Evolutionary conservation across 1,140 invertebrate species (phyloP).

Genomic region (Branchinecta lynchi): DNA sequence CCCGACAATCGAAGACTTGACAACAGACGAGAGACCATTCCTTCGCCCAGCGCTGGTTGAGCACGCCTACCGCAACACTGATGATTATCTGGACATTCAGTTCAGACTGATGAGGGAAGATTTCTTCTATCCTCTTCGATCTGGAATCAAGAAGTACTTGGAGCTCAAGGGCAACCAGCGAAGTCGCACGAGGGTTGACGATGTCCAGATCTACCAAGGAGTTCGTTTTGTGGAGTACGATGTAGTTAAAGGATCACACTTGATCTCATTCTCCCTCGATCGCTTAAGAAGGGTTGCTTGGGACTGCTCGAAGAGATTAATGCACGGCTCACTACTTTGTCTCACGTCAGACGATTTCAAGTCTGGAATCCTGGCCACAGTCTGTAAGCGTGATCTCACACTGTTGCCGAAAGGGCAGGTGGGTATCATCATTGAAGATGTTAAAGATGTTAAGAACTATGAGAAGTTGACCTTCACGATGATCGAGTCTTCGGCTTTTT

Average conservation of each 20-base stretch:
- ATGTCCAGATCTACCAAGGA: slow-evolving; percentile 19
- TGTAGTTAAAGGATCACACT: not conserved
- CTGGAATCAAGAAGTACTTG: slow-evolving; percentile 34
- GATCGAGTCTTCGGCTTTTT: slow-evolving; percentile 46
- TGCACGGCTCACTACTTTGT: slow-evolving; percentile 54
- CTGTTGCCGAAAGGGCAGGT: slow-evolving; percentile 22
- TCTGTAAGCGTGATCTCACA: slow-evolving; percentile 39
- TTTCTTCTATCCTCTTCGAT: slow-evolving; percentile 42
- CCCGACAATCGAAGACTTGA: slow-evolving; percentile 17
- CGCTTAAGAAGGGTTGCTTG: slow-evolving; percentile 25
- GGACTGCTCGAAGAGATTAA: slow-evolving; percentile 40
- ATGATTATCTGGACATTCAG: slow-evolving; percentile 41
- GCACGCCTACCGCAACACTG: slow-evolving; percentile 32
- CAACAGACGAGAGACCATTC: slow-evolving; percentile 23
- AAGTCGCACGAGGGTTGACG: slow-evolving; percentile 11
- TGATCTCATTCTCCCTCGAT: slow-evolving; percentile 16
- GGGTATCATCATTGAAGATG: slow-evolving; percentile 16
- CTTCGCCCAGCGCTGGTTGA: slow-evolving; percentile 32
- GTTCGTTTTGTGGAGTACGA: slow-evolving; percentile 16
- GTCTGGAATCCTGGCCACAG: slow-evolving; percentile 46
- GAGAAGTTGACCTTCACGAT: slow-evolving; percentile 36
- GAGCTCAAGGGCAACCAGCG: not conserved
- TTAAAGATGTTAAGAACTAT: not conserved
- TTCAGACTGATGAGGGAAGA: slow-evolving; percentile 44
- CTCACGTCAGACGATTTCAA: slow-evolving; percentile 50